Evolutionary conservation across 2,888 invertebrate genomes (phyloP).

Genomic region (Lysandra bellargus): DNA sequence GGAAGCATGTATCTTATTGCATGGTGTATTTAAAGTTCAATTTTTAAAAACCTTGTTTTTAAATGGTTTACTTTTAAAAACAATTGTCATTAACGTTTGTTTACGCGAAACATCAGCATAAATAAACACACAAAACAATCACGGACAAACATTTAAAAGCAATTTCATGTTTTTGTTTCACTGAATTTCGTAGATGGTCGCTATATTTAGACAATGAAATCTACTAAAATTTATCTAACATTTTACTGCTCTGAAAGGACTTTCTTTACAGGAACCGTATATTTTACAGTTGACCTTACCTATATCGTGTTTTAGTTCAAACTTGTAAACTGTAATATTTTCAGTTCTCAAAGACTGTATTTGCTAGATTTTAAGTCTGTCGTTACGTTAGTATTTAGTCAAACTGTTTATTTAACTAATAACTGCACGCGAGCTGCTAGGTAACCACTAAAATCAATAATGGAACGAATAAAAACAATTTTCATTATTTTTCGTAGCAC

Average conservation of each 20-base stretch:
- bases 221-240: not conserved
- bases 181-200: not conserved
- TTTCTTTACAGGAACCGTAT: not conserved
- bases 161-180: not conserved
- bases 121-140: conserved; percentile 13
- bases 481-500: conserved; percentile 33
- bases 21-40: not conserved
- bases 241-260: not conserved
- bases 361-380: not conserved
- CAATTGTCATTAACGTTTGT: not conserved
- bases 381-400: not conserved
- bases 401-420: conserved; percentile 1
- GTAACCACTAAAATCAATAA: conserved; percentile 25
- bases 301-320: not conserved
- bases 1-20: too few species aligned
- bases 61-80: not conserved
- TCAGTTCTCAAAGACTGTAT: not conserved
- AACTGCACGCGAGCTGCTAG: conserved; percentile 13
- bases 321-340: not conserved
- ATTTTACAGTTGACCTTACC: not conserved
- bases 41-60: not conserved
- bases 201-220: not conserved
- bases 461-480: conserved; percentile 18
- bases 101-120: not conserved
- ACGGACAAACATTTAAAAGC: conserved; percentile 7